Percentiles rank a stretch among this genome's conserved stretches.
These are phyloP conservation scores for Leptopterna dolabrata DNA, from an alignment of 2,888 invertebrate species.

Conservation along the genomic window DNA sequence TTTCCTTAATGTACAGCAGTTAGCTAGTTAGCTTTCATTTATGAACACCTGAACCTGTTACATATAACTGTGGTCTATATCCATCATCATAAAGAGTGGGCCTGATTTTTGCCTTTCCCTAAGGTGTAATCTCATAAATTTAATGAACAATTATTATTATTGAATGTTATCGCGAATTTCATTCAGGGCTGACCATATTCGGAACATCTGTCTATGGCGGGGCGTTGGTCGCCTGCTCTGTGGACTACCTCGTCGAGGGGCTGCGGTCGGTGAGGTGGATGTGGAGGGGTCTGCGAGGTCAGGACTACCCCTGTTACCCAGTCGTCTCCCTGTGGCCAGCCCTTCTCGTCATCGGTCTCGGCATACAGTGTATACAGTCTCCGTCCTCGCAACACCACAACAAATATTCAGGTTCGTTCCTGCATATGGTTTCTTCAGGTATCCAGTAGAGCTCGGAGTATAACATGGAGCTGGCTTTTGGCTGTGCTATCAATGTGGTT, in stretches of 20 bases:
- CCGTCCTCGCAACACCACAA: constrained; percentile 70
- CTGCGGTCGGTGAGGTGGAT: constrained; percentile 77
- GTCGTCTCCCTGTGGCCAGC: constrained; percentile 80
- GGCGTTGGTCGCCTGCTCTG: constrained; percentile 76
- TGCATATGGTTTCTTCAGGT: background rate
- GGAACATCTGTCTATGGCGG: constrained; percentile 83
- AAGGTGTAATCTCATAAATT: no score
- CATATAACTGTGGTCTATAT: no score
- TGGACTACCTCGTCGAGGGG: constrained; percentile 82
- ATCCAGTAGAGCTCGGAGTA: no score
- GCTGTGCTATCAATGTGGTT: no score
- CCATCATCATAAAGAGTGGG: no score
- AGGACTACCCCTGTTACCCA: constrained; percentile 73
- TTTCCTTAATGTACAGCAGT: no score
- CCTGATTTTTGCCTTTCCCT: no score
- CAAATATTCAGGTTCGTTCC: constrained; percentile 28
- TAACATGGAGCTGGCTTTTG: no score
- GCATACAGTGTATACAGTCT: constrained; percentile 72
- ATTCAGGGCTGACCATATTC: constrained; percentile 74
- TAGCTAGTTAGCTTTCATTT: no score
- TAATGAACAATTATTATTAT: no score
- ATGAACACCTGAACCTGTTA: no score
- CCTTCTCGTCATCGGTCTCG: constrained; percentile 75
- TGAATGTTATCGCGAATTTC: no score
- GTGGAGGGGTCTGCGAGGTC: constrained; percentile 61